Evolutionary conservation across 2,888 invertebrate species (phyloP), one percentile per base, ranked within the genome.

Genomic region (Polyommatus iphigenia): DNA sequence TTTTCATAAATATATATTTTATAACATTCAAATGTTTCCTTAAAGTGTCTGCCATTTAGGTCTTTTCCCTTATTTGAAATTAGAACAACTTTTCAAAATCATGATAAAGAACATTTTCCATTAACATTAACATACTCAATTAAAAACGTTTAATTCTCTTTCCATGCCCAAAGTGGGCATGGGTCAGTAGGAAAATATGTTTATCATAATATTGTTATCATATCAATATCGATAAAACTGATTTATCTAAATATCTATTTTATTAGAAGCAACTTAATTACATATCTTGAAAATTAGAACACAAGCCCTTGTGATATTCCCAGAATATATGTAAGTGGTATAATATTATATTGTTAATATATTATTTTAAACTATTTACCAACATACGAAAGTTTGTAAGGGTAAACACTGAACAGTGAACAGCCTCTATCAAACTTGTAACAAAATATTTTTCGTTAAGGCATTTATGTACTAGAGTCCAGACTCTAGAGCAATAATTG

Each of bases 361-460:
- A n/a, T 18, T 20, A n/a, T 54, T 7, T 62, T 62, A 24, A 24
- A 62, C 62, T 62, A 62, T 62, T 8, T 10, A 62, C 24, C 24
- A 59, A 24, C 59, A 59, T 10, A 59, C 24, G 8, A 59, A 50
- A 59, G 57, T 57, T 57, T 2, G n/a, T 57, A n/a, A 57, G 57
- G n/a, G 57, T 57, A n/a, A 62, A 59, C 59, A 59, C 3, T n/a
- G n/a, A n/a, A n/a, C n/a, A n/a, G n/a, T 59, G 7, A 59, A 24
- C 62, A 62, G 24, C 24, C 62, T 62, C 62, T 62, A 62, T 62
- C 62, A 62, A 62, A 24, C 62, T 10, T 24, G 4, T 62, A 62
- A 62, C 62, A 62, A 62, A 62, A 62, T 62, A 24, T 20, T 62
- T 62, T n/a, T n/a, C n/a, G n/a, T n/a, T n/a, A n/a, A n/a, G 20